Percentiles rank a stretch among this genome's conserved stretches.
These are phyloP conservation scores for Vanessa tameamea DNA, from an alignment of 1,140 invertebrate species.

Conservation along the genomic window DNA sequence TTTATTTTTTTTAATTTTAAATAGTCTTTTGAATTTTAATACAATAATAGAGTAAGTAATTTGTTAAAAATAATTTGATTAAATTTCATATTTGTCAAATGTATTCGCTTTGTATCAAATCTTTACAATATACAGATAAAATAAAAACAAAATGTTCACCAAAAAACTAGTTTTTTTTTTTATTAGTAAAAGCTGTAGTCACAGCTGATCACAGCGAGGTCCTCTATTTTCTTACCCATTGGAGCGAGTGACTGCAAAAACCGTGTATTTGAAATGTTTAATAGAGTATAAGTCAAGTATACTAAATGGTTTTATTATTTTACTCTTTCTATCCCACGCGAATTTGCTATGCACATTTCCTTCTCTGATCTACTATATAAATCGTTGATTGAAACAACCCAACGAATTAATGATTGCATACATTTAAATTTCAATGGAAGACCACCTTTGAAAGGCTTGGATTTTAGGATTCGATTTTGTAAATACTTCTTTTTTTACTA, in stretches of 20 bases:
- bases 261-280: constrained; percentile 19
- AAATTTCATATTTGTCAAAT: too few species aligned
- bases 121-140: not conserved
- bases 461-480: not conserved
- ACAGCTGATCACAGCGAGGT: not conserved
- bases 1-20: too few species aligned
- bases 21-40: too few species aligned
- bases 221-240: constrained; percentile 31
- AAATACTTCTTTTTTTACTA: not conserved
- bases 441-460: not conserved
- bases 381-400: constrained; percentile 11
- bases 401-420: not conserved
- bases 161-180: not conserved
- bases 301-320: constrained; percentile 8
- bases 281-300: constrained; percentile 19
- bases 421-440: not conserved
- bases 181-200: constrained; percentile 6
- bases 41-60: too few species aligned
- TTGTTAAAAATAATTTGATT: too few species aligned
- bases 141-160: not conserved
- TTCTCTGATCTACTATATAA: not conserved
- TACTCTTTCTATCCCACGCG: not conserved
- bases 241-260: constrained; percentile 28
- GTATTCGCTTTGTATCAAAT: not conserved
- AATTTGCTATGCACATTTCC: not conserved